A percentile compares a stretch with the other conserved stretches of the same genome.
Conservation (phyloP, 1,140 invertebrate genomes). For the Tetramorium alpestre region DNA sequence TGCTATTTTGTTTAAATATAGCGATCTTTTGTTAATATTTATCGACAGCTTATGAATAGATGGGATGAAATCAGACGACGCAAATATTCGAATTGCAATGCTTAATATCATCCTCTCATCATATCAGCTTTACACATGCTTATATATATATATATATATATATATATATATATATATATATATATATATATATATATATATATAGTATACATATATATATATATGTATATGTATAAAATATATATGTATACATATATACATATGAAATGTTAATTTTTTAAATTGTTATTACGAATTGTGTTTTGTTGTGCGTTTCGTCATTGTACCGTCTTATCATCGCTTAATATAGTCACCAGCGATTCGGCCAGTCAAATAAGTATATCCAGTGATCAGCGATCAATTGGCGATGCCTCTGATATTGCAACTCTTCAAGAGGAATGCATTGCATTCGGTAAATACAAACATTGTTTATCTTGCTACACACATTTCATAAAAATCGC, state of each 20-base stretch:
- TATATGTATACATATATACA: too few species aligned
- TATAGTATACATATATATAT: too few species aligned
- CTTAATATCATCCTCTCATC: slow-evolving; percentile 80
- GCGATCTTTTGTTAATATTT: slow-evolving; percentile 58
- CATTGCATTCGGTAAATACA: slow-evolving; percentile 84
- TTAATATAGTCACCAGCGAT: slow-evolving; percentile 85
- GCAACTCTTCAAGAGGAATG: slow-evolving; percentile 84
- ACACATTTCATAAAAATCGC: slow-evolving; percentile 14
- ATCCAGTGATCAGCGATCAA: slow-evolving; percentile 85
- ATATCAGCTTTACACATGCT: slow-evolving; percentile 84
- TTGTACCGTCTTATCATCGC: slow-evolving; percentile 83
- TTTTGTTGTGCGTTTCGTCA: slow-evolving; percentile 79
- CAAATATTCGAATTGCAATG: slow-evolving; percentile 64
- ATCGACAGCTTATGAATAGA: slow-evolving; percentile 38
- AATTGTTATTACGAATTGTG: slow-evolving; percentile 80
- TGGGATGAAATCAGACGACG: slow-evolving; percentile 47
- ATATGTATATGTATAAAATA: too few species aligned
- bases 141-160: slow-evolving; percentile 72
- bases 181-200: slow-evolving; percentile 46
- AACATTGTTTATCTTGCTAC: slow-evolving; percentile 68
- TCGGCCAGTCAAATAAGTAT: slow-evolving; percentile 86
- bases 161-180: slow-evolving; percentile 63
- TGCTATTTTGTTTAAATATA: slow-evolving; percentile 46
- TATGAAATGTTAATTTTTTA: slow-evolving; percentile 77
- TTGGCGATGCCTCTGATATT: slow-evolving; percentile 84